These are phyloP conservation scores for Drosophila busckii DNA, from an alignment of 1,140 invertebrate genomes.

Conservation along the genomic window DNA sequence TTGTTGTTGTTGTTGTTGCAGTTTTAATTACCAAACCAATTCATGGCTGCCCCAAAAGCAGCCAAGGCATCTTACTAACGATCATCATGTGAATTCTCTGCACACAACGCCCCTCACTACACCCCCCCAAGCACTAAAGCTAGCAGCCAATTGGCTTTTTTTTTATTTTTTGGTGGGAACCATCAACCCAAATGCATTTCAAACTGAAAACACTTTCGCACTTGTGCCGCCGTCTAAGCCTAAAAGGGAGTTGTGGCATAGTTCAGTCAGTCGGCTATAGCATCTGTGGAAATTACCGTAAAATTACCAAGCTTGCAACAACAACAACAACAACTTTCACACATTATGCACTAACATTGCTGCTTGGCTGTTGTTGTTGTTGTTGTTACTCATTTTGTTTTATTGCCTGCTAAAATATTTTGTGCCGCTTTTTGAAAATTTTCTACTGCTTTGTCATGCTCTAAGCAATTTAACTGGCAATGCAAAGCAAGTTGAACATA, in stretches of 20 bases:
- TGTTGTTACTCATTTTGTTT: conserved; percentile 31
- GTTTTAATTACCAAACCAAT: conserved; percentile 41
- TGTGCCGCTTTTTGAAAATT: not conserved
- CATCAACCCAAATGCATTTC: conserved; percentile 30
- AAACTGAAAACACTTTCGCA: conserved; percentile 22
- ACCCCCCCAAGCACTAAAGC: too few species aligned
- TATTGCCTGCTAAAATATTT: conserved; percentile 34
- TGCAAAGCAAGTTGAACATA: not conserved
- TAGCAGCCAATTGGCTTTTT: conserved; percentile 32
- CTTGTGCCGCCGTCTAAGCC: conserved; percentile 1
- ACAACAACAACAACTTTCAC: conserved; percentile 33
- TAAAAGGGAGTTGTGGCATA: conserved; percentile 6
- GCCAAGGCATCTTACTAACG: conserved; percentile 25
- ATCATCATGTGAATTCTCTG: conserved; percentile 58
- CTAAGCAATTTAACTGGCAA: not conserved
- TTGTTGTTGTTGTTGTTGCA: conserved; percentile 14
- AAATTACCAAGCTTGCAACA: conserved; percentile 32
- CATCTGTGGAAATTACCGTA: conserved; percentile 36
- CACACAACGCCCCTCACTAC: too few species aligned
- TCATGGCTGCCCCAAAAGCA: conserved; percentile 25
- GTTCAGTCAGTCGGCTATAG: conserved; percentile 6
- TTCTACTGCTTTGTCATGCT: conserved; percentile 10
- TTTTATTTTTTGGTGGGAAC: conserved; percentile 25
- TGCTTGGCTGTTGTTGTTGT: conserved; percentile 9
- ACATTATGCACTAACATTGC: conserved; percentile 22